Evolutionary conservation across 1,140 invertebrate species (phyloP).

Genomic region (Caenorhabditis latens): DNA sequence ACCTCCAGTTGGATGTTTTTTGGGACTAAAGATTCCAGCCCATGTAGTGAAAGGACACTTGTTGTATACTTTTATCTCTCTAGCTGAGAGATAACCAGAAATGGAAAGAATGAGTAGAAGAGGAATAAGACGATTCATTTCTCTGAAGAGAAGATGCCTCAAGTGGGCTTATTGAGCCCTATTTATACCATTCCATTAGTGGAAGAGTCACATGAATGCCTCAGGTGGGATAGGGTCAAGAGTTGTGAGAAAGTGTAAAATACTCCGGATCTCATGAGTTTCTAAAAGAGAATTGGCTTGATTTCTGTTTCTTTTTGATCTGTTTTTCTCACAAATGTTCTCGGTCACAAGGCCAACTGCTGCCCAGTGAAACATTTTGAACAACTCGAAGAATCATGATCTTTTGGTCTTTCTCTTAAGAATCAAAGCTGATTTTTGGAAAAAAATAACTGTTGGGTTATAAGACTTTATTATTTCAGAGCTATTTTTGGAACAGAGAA

Average conservation of each 20-base stretch:
- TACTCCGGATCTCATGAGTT: too few species aligned
- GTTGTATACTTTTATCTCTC: slow-evolving; percentile 52
- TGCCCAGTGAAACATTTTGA: neutral
- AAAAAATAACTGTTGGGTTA: too few species aligned
- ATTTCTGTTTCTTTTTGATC: neutral
- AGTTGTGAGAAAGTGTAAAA: neutral
- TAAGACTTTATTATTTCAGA: too few species aligned
- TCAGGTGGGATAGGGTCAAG: neutral
- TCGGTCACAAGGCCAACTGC: neutral
- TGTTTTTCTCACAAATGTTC: neutral
- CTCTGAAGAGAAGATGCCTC: neutral
- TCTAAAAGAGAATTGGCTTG: neutral
- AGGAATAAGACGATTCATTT: neutral
- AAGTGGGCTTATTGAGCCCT: too few species aligned
- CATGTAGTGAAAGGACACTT: slow-evolving; percentile 62
- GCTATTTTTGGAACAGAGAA: neutral
- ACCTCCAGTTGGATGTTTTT: slow-evolving; percentile 54
- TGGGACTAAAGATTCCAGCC: slow-evolving; percentile 60
- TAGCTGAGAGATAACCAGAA: neutral
- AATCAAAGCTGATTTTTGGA: neutral
- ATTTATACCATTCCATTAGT: neutral
- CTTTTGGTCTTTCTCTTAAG: neutral
- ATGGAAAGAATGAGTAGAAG: neutral
- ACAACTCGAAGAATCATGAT: neutral
- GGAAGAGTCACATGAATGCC: neutral